These are phyloP conservation scores for Xiphorhynchus erythropygius DNA, from an alignment of 2,797 vertebrate species.

Conservation along the genomic window DNA sequence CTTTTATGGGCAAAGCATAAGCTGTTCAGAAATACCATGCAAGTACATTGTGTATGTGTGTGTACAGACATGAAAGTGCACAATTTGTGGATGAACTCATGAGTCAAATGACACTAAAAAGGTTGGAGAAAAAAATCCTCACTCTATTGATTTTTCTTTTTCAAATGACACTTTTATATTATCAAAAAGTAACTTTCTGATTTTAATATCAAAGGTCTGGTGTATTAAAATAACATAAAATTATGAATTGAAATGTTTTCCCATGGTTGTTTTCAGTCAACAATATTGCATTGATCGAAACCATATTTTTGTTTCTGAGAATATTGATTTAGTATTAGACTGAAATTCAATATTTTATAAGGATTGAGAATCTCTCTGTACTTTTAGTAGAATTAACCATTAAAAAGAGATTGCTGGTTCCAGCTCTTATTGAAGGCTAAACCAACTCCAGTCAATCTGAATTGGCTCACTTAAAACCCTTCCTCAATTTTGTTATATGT, in stretches of 20 bases:
- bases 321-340: neutral
- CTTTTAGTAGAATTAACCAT: neutral
- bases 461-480: neutral
- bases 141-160: neutral
- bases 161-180: neutral
- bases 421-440: neutral
- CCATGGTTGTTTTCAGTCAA: neutral
- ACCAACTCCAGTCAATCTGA: neutral
- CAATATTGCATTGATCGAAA: neutral
- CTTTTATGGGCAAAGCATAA: neutral
- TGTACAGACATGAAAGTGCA: neutral
- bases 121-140: neutral
- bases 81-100: neutral
- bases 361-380: neutral
- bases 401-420: neutral
- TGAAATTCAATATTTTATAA: neutral
- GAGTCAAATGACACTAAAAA: neutral
- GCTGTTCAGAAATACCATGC: neutral
- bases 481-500: neutral
- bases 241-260: neutral
- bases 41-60: rapidly evolving
- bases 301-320: neutral
- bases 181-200: neutral
- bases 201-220: neutral
- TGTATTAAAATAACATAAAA: neutral